phyloP scores from a whole-genome alignment of 2,113 vertebrate genomes.

The Odocoileus hemionus region DNA sequence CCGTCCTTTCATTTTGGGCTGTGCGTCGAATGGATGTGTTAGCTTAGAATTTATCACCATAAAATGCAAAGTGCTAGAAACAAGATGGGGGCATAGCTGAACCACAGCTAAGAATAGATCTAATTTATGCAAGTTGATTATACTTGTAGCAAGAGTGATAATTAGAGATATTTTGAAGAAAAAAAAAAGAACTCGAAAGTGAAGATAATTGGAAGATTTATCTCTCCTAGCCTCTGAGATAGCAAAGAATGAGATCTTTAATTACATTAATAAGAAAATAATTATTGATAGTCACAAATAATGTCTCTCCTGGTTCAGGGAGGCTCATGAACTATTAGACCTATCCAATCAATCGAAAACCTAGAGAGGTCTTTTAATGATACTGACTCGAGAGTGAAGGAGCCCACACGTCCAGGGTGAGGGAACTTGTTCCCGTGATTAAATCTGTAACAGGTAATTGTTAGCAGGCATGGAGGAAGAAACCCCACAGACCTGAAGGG shows the following conservation, averaged over 20 bases:
- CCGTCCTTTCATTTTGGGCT: background rate
- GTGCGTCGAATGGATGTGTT: conserved; percentile 25
- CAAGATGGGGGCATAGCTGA: conserved; percentile 14
- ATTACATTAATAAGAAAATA: conserved; percentile 70
- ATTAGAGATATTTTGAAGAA: conserved; percentile 75
- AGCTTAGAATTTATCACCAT: conserved; percentile 62
- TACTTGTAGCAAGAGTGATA: conserved; percentile 74
- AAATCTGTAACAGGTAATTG: fast-evolving
- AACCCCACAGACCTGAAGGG: fast-evolving
- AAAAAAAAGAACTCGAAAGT: conserved; percentile 57
- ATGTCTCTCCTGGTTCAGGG: background rate
- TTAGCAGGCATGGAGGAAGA: background rate
- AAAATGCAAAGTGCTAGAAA: conserved; percentile 56
- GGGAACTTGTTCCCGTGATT: fast-evolving
- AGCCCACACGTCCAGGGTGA: background rate
- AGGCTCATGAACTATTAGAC: background rate
- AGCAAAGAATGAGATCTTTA: conserved; percentile 61
- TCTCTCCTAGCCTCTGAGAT: conserved; percentile 40
- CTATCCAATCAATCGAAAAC: background rate
- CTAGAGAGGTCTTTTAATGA: background rate
- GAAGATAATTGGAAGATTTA: conserved; percentile 72
- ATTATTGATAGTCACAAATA: conserved; percentile 63
- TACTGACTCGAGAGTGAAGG: background rate
- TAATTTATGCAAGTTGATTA: conserved; percentile 74
- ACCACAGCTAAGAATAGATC: conserved; percentile 70